Percentiles rank a stretch among this genome's conserved stretches.
Conservation (phyloP, 1,140 invertebrate species). For the Gyrodactylus salaris region DNA sequence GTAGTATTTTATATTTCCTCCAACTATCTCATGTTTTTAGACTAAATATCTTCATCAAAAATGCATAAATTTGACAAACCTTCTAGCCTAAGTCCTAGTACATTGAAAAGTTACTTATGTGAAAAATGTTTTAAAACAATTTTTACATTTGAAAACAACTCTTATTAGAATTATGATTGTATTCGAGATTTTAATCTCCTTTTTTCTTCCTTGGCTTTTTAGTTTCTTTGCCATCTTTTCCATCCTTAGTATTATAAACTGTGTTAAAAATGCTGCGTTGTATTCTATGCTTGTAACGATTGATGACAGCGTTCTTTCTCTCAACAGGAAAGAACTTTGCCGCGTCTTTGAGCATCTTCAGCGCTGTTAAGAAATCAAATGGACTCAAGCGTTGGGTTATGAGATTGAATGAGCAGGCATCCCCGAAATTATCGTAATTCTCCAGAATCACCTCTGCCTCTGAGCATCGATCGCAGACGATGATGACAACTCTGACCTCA, state of each 20-base stretch:
- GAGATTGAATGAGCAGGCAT: background rate
- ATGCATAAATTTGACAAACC: no score
- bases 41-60: no score
- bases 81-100: no score
- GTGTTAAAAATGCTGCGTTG: background rate
- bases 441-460: background rate
- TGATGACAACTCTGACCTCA: background rate
- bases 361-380: background rate
- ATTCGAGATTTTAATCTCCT: background rate
- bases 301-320: background rate
- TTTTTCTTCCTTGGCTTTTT: background rate
- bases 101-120: no score
- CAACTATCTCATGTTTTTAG: no score
- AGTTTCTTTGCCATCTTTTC: background rate
- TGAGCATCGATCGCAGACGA: background rate
- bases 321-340: background rate
- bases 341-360: background rate
- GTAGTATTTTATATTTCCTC: no score
- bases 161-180: no score
- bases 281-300: background rate
- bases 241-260: background rate
- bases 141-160: no score
- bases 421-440: background rate
- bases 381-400: background rate
- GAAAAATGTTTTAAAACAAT: no score